These are phyloP conservation scores for Tridacna crocea DNA, from an alignment of 2,888 invertebrate genomes.

Conservation along the genomic window DNA sequence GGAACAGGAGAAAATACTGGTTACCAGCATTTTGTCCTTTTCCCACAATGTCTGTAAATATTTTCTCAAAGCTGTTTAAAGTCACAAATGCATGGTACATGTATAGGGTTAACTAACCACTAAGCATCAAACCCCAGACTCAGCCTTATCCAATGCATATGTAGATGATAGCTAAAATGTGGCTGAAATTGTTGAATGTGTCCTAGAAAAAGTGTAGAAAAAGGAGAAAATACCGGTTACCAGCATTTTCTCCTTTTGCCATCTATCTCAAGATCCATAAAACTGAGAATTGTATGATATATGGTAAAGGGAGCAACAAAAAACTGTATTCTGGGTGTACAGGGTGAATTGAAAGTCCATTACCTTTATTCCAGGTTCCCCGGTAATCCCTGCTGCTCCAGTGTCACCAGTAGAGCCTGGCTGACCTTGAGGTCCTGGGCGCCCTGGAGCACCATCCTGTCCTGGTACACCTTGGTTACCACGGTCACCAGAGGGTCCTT, in stretches of 20 bases:
- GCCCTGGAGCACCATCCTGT: slow-evolving; percentile 71
- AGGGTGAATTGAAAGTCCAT: neutral
- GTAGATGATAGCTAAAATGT: too few relatives aligned
- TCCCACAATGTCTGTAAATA: too few relatives aligned
- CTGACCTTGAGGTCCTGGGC: slow-evolving; percentile 70
- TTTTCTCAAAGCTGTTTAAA: too few relatives aligned
- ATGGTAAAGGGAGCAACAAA: neutral
- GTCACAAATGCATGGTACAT: too few relatives aligned
- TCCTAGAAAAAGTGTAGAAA: too few relatives aligned
- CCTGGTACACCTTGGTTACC: slow-evolving; percentile 75
- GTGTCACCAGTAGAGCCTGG: slow-evolving; percentile 69
- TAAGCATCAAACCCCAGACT: too few relatives aligned
- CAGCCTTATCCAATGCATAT: too few relatives aligned
- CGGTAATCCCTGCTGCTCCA: slow-evolving; percentile 84
- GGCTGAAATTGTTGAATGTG: too few relatives aligned
- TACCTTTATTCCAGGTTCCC: slow-evolving; percentile 82
- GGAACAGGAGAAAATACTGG: too few relatives aligned
- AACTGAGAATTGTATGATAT: neutral
- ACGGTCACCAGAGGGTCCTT: slow-evolving; percentile 88
- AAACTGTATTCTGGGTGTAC: neutral
- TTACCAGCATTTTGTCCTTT: too few relatives aligned
- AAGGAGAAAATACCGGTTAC: neutral
- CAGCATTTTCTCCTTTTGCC: neutral
- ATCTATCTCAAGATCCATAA: neutral
- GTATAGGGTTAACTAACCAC: too few relatives aligned